phyloP scores from a whole-genome alignment of 2,888 invertebrate species.

The Apocheima hispidaria region DNA sequence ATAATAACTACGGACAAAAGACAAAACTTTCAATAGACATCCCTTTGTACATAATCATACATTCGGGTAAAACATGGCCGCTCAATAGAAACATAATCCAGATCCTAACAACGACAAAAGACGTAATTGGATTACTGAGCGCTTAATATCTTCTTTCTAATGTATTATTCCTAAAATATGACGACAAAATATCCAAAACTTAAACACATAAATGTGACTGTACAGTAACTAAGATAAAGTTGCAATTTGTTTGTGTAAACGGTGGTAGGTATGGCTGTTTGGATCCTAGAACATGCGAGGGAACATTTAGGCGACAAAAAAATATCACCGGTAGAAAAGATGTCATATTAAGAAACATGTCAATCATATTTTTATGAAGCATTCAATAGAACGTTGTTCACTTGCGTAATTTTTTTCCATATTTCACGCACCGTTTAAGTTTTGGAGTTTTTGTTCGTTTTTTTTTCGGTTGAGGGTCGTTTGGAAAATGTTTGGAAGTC shows the following conservation, averaged over 20 bases:
- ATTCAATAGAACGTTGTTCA: conserved; percentile 79
- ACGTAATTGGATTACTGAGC: conserved; percentile 84
- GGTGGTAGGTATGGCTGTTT: conserved; percentile 36
- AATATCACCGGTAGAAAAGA: conserved; percentile 84
- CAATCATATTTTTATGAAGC: conserved; percentile 86
- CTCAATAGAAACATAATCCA: conserved; percentile 84
- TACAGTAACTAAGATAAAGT: neutral
- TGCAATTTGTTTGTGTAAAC: conserved; percentile 27
- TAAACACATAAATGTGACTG: conserved; percentile 20
- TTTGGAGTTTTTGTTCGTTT: conserved; percentile 62
- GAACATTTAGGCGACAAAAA: conserved; percentile 79
- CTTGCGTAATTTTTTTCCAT: conserved; percentile 81
- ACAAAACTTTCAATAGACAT: conserved; percentile 73
- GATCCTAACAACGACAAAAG: conserved; percentile 83
- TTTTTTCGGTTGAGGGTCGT: conserved; percentile 59
- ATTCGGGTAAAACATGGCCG: conserved; percentile 74
- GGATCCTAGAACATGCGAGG: conserved; percentile 46
- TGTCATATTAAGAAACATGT: conserved; percentile 86
- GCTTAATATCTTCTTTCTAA: conserved; percentile 82
- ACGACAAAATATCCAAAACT: conserved; percentile 17
- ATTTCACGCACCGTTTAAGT: conserved; percentile 78
- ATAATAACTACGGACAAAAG: conserved; percentile 66
- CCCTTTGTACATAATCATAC: conserved; percentile 75
- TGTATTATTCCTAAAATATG: conserved; percentile 32
- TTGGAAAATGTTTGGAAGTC: conserved; percentile 59